Percentiles rank a stretch among this genome's conserved stretches.
Evolutionary conservation across 2,888 invertebrate genomes (phyloP).

Genomic region (Marasmarcha lunaedactyla): DNA sequence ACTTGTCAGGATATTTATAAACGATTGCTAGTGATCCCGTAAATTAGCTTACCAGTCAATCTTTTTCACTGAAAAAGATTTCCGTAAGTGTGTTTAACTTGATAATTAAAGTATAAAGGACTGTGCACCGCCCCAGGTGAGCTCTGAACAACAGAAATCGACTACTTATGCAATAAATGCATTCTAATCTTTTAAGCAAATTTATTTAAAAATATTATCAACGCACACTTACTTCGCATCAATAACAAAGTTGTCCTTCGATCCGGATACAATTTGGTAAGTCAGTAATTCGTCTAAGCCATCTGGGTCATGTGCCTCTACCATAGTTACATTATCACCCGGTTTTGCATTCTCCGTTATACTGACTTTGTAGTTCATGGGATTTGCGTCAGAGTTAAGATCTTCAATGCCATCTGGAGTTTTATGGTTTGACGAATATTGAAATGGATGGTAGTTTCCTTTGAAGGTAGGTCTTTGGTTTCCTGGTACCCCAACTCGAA

Average conservation of each 20-base stretch:
- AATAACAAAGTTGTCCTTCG: conserved; percentile 82
- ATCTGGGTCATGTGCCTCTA: conserved; percentile 83
- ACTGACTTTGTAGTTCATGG: conserved; percentile 78
- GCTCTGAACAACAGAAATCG: too few species aligned
- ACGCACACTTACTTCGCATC: conserved; percentile 74
- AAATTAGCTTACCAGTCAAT: too few species aligned
- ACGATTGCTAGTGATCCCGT: too few species aligned
- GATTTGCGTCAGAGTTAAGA: conserved; percentile 69
- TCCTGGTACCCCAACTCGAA: conserved; percentile 84
- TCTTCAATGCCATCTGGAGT: conserved; percentile 41
- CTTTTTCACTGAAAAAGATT: too few species aligned
- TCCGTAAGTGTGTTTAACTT: too few species aligned
- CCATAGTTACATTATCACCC: conserved; percentile 77
- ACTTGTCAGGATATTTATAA: too few species aligned
- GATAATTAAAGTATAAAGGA: too few species aligned
- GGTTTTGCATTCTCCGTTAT: conserved; percentile 78
- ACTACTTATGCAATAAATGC: too few species aligned
- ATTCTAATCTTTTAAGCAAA: too few species aligned
- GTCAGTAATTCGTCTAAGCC: conserved; percentile 77
- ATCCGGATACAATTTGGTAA: conserved; percentile 79
- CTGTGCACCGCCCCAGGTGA: too few species aligned
- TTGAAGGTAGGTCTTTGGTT: conserved; percentile 85
- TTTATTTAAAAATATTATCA: too few species aligned
- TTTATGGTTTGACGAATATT: conserved; percentile 42
- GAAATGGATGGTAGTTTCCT: conserved; percentile 75